Conservation (phyloP, 2,888 invertebrate genomes). For the Arctia plantaginis region DNA sequence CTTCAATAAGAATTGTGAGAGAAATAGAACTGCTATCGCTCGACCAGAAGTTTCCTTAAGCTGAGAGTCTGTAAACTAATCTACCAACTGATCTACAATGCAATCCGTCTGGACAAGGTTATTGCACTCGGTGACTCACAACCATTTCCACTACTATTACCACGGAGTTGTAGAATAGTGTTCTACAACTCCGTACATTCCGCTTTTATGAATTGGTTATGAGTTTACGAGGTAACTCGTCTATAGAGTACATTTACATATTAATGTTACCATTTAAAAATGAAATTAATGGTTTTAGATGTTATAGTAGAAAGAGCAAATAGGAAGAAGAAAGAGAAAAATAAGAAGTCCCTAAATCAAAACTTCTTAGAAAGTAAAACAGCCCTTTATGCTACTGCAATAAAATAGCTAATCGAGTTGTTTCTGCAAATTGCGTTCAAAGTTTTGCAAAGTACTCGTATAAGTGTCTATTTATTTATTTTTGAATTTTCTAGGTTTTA, state of each 20-base stretch:
- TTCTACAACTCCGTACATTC: no score
- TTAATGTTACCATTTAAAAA: conserved; percentile 9
- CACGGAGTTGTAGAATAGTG: conserved; percentile 19
- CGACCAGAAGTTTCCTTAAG: conserved; percentile 30
- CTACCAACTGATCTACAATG: conserved; percentile 55
- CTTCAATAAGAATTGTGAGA: conserved; percentile 40
- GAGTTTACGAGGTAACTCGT: conserved; percentile 36
- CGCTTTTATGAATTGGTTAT: conserved; percentile 34
- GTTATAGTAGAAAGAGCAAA: no score
- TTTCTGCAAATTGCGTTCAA: no score
- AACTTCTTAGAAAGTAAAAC: no score
- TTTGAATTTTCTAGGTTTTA: no score
- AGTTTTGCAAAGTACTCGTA: no score
- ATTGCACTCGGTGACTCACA: conserved; percentile 70
- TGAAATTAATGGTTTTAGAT: neutral
- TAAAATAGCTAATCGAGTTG: no score
- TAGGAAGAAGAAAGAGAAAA: no score
- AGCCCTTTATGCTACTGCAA: no score
- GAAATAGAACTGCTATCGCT: conserved; percentile 39
- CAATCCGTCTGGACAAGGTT: conserved; percentile 69
- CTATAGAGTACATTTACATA: neutral
- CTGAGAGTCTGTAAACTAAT: conserved; percentile 47
- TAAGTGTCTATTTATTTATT: no score
- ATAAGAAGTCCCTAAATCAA: no score
- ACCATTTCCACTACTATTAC: conserved; percentile 39